Evolutionary conservation across 2,888 invertebrate species (phyloP).

Genomic region (Microchrysa polita): DNA sequence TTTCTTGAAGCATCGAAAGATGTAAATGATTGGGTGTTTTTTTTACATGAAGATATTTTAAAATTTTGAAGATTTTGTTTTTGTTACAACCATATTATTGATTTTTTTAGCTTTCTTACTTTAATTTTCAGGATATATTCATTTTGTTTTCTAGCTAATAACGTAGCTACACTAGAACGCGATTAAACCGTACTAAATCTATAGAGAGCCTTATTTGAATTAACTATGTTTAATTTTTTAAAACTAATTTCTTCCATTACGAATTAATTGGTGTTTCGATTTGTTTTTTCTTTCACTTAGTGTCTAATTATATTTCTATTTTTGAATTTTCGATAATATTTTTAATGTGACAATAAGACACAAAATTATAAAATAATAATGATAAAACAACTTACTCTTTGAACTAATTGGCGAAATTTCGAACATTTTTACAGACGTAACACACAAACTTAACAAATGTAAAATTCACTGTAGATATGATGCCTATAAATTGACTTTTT

Average conservation of each 20-base stretch:
- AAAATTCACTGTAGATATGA: constrained; percentile 2
- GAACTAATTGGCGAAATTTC: too few relatives aligned
- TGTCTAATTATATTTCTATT: neutral
- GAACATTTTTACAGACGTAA: too few relatives aligned
- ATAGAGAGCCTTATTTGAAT: neutral
- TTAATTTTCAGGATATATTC: neutral
- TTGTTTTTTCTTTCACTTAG: constrained; percentile 23
- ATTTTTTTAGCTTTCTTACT: too few relatives aligned
- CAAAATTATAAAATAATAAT: too few relatives aligned
- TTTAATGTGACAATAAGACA: too few relatives aligned
- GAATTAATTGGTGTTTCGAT: constrained; percentile 37
- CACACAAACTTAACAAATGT: constrained; percentile 17
- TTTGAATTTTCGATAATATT: too few relatives aligned
- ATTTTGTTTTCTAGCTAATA: constrained; percentile 24
- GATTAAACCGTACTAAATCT: neutral
- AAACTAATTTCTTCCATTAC: constrained; percentile 27
- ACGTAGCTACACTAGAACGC: constrained; percentile 11
- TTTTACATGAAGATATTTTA: too few relatives aligned
- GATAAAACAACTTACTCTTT: neutral
- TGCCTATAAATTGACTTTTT: constrained; percentile 26
- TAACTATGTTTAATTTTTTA: constrained; percentile 13
- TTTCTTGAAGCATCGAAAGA: too few relatives aligned
- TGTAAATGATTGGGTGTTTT: too few relatives aligned
- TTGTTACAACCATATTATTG: too few relatives aligned
- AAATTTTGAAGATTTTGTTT: too few relatives aligned